A percentile compares a stretch with the other conserved stretches of the same genome.
Conservation (phyloP, 2,888 invertebrate species). For the Phyllotreta striolata region DNA sequence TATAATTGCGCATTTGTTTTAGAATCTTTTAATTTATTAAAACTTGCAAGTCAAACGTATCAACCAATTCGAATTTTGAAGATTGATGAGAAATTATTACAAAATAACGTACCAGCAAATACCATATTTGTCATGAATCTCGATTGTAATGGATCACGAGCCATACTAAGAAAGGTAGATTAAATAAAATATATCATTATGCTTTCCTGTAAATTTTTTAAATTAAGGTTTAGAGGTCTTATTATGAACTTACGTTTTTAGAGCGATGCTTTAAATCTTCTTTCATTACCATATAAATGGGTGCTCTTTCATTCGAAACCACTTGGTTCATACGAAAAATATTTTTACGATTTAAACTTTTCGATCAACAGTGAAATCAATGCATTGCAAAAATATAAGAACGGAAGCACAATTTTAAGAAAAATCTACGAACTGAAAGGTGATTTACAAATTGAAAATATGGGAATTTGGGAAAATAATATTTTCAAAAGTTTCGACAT, state of each 20-base stretch:
- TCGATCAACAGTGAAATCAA: constrained; percentile 65
- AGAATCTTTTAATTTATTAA: constrained; percentile 42
- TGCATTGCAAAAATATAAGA: constrained; percentile 58
- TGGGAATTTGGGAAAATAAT: constrained; percentile 47
- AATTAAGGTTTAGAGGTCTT: constrained; percentile 5
- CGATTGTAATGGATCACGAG: constrained; percentile 54
- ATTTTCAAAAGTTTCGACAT: constrained; percentile 38
- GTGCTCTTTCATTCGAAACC: constrained; percentile 51
- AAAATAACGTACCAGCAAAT: constrained; percentile 46
- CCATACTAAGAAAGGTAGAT: constrained; percentile 57
- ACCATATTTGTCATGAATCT: constrained; percentile 61
- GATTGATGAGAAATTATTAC: constrained; percentile 29
- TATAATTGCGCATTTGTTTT: constrained; percentile 26
- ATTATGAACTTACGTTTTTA: constrained; percentile 45
- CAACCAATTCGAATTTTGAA: constrained; percentile 37
- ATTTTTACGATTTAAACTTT: constrained; percentile 49
- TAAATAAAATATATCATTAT: background rate
- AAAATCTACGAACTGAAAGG: constrained; percentile 49
- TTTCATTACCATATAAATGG: constrained; percentile 66
- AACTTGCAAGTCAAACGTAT: constrained; percentile 39
- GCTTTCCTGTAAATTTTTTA: constrained; percentile 4
- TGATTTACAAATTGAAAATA: constrained; percentile 47
- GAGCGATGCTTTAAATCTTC: constrained; percentile 61
- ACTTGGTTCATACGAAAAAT: constrained; percentile 18
- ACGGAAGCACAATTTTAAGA: constrained; percentile 42